Evolutionary conservation across 2,797 vertebrate species (phyloP).

Genomic region (Gallinago nigripennis): DNA sequence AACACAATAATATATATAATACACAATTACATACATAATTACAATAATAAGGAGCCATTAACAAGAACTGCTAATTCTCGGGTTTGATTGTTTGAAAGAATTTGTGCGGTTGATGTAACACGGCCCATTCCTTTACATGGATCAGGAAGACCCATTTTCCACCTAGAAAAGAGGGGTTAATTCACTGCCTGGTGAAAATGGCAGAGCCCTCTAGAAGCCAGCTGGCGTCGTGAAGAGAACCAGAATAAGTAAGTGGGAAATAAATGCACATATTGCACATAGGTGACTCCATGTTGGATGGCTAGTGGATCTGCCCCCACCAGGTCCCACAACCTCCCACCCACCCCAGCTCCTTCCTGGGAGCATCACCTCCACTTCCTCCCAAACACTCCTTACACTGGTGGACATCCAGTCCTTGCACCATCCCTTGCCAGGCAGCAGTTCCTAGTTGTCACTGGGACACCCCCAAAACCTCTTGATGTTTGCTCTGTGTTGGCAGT

Average conservation of each 20-base stretch:
- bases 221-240: neutral
- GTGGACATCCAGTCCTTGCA: neutral
- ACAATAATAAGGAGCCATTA: neutral
- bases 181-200: neutral
- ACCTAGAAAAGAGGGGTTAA: neutral
- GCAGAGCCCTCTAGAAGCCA: neutral
- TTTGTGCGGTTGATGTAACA: neutral
- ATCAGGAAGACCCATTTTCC: neutral
- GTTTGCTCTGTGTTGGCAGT: accelerated
- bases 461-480: neutral
- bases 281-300: accelerated
- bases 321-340: neutral
- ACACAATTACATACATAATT: no score
- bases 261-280: no score
- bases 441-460: accelerated
- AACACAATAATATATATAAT: neutral
- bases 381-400: accelerated
- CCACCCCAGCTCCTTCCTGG: neutral
- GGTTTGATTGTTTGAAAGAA: neutral
- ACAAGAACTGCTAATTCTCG: neutral
- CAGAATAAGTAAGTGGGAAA: neutral
- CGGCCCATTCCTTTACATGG: neutral
- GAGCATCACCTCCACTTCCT: neutral
- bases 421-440: neutral
- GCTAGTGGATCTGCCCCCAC: neutral